These are phyloP conservation scores for Eubasilissa regina DNA, from an alignment of 1,140 invertebrate species.

Conservation along the genomic window DNA sequence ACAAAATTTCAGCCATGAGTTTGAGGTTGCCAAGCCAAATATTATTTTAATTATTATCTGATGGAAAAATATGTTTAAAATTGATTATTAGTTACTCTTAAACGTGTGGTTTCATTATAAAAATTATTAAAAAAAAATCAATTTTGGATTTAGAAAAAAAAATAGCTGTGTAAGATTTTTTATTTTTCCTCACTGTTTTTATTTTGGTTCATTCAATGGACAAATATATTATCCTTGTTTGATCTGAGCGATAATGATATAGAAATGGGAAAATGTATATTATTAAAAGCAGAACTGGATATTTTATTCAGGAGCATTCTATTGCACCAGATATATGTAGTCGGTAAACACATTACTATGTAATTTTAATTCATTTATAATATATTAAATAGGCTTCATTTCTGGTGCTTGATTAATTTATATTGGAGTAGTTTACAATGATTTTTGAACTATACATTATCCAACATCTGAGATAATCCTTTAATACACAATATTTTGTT, in stretches of 20 bases:
- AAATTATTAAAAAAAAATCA: background rate
- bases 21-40: constrained; percentile 24
- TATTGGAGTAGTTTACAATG: too few species aligned
- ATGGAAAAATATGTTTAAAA: too few species aligned
- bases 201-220: background rate
- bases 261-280: too few species aligned
- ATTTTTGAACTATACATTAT: too few species aligned
- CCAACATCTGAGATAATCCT: too few species aligned
- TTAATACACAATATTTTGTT: too few species aligned
- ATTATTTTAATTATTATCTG: constrained; percentile 7
- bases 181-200: background rate
- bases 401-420: constrained; percentile 18
- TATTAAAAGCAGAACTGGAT: background rate
- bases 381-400: too few species aligned
- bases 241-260: too few species aligned
- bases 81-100: too few species aligned
- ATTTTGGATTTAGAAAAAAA: constrained; percentile 21
- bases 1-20: constrained; percentile 9
- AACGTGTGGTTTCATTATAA: too few species aligned
- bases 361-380: background rate
- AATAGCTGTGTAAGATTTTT: constrained; percentile 12
- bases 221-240: too few species aligned
- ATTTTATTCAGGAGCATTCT: background rate
- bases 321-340: constrained; percentile 6
- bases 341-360: constrained; percentile 3